A percentile compares a stretch with the other conserved stretches of the same genome.
phyloP scores from a whole-genome alignment of 2,797 vertebrate species.

The Emydoidea blandingii region DNA sequence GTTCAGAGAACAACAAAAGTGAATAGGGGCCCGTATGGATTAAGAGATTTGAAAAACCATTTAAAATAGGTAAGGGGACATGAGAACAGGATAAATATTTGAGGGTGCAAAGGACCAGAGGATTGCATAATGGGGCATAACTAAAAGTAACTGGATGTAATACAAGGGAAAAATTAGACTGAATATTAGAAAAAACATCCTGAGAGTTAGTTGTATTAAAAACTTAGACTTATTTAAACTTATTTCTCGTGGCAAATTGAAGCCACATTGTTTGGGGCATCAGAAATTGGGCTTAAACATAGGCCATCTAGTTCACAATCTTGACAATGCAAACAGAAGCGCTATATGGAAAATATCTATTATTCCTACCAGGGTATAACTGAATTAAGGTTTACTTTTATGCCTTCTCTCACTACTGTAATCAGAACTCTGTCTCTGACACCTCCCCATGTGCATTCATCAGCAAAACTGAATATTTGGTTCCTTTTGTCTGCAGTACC shows the following conservation, averaged over 20 bases:
- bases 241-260: neutral
- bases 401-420: neutral
- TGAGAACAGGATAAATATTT: neutral
- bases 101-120: neutral
- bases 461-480: neutral
- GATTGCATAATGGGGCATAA: neutral
- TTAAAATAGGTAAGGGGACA: no score
- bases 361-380: neutral
- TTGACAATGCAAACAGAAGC: neutral
- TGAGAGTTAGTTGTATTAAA: neutral
- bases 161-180: neutral
- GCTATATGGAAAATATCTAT: neutral
- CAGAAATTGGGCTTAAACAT: neutral
- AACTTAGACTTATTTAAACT: no score
- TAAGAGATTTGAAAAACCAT: no score
- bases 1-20: no score
- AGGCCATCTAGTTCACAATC: no score
- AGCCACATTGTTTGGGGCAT: neutral
- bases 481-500: neutral
- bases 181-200: neutral
- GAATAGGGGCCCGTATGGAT: no score
- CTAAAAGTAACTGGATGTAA: neutral
- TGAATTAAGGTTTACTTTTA: neutral
- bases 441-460: neutral
- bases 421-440: neutral